Conservation (phyloP, 1,140 invertebrate genomes). For the Achatina immaculata region DNA sequence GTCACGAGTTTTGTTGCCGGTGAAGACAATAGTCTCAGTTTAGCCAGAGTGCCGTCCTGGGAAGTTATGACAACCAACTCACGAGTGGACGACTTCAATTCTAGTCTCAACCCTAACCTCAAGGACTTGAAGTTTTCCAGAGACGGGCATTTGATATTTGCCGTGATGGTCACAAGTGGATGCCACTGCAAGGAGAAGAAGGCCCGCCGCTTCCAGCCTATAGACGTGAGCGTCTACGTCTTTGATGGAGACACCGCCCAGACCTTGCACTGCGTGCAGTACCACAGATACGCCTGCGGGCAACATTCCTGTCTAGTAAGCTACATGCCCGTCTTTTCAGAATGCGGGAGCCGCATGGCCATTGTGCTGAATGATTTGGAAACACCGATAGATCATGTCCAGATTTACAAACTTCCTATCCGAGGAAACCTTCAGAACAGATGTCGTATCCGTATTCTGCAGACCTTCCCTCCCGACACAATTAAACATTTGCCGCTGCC, state of each 20-base stretch:
- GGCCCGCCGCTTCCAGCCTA: slow-evolving; percentile 57
- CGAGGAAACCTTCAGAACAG: slow-evolving; percentile 64
- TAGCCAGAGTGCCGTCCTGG: slow-evolving; percentile 60
- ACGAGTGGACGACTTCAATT: slow-evolving; percentile 60
- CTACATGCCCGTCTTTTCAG: slow-evolving; percentile 68
- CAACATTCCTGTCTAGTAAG: slow-evolving; percentile 68
- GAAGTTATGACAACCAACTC: slow-evolving; percentile 62
- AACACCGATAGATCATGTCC: slow-evolving; percentile 62
- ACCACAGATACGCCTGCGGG: slow-evolving; percentile 67
- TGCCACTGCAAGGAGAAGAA: slow-evolving; percentile 68
- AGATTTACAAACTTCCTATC: slow-evolving; percentile 69
- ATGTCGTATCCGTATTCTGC: slow-evolving; percentile 65
- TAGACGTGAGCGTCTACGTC: slow-evolving; percentile 67
- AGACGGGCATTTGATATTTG: slow-evolving; percentile 68
- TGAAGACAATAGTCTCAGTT: slow-evolving; percentile 66
- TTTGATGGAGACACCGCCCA: slow-evolving; percentile 67
- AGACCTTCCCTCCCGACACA: slow-evolving; percentile 59
- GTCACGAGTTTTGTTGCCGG: slow-evolving; percentile 66
- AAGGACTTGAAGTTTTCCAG: slow-evolving; percentile 66
- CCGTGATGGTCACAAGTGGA: slow-evolving; percentile 61
- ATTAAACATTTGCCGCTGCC: slow-evolving; percentile 65
- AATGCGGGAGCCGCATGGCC: slow-evolving; percentile 69
- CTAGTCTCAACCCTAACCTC: slow-evolving; percentile 60
- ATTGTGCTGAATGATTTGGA: slow-evolving; percentile 67
- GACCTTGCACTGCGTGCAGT: slow-evolving; percentile 69